Percentiles rank a stretch among this genome's conserved stretches.
phyloP scores from a whole-genome alignment of 2,888 invertebrate genomes.

The Xylophagus ater region DNA sequence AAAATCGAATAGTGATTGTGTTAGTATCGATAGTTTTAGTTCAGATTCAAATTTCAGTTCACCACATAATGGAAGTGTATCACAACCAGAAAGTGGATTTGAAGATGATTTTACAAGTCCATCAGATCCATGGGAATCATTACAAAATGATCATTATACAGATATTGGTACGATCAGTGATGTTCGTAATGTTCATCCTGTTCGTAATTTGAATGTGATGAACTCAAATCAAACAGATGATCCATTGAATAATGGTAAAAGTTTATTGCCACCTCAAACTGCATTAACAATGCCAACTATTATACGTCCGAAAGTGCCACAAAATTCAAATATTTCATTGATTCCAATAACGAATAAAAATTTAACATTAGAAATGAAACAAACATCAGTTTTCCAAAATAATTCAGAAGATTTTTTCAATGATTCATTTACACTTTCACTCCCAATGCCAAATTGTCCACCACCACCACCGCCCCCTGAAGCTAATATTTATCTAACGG shows the following conservation, averaged over 20 bases:
- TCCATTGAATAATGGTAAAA: constrained; percentile 42
- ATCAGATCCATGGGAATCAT: constrained; percentile 37
- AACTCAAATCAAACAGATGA: constrained; percentile 41
- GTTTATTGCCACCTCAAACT: constrained; percentile 37
- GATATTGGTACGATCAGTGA: too few relatives aligned
- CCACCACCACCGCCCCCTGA: constrained; percentile 61
- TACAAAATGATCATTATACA: too few relatives aligned
- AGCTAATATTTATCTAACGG: constrained; percentile 34
- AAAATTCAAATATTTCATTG: constrained; percentile 22
- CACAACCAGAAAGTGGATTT: constrained; percentile 67
- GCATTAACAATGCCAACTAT: constrained; percentile 57
- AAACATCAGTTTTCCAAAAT: constrained; percentile 12
- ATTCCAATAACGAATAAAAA: too few relatives aligned
- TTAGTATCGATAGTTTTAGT: constrained; percentile 64
- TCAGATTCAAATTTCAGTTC: constrained; percentile 57
- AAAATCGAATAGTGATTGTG: constrained; percentile 61
- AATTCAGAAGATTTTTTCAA: constrained; percentile 1
- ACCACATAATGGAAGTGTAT: constrained; percentile 47
- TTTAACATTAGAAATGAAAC: constrained; percentile 2
- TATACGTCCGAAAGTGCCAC: constrained; percentile 45
- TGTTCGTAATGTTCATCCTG: constrained; percentile 42
- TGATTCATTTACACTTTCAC: constrained; percentile 45
- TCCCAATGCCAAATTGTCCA: constrained; percentile 69
- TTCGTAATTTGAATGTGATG: constrained; percentile 26
- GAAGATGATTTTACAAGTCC: constrained; percentile 61